Conservation (phyloP, 2,888 invertebrate species). For the Petrolisthes cinctipes region DNA sequence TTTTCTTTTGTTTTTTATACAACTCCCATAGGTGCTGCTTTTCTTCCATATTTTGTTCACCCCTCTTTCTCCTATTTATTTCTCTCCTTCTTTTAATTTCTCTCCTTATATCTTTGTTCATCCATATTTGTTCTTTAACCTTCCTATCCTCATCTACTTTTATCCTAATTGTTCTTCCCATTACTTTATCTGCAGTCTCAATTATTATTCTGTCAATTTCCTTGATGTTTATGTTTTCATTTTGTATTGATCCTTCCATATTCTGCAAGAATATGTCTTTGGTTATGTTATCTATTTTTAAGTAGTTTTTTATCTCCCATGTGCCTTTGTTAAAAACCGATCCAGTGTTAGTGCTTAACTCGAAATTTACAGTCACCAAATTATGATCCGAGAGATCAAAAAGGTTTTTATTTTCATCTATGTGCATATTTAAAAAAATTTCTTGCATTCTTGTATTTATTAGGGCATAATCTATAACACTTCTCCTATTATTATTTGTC, state of each 20-base stretch:
- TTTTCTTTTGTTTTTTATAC: neutral
- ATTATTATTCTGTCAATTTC: neutral
- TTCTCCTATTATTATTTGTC: neutral
- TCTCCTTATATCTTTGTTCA: neutral
- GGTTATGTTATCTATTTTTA: neutral
- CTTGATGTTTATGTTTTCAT: neutral
- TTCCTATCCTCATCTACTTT: no score
- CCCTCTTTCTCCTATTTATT: neutral
- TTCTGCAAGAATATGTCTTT: neutral
- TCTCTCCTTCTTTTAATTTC: neutral
- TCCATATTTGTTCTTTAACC: neutral
- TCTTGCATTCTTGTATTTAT: no score
- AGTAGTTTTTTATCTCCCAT: neutral
- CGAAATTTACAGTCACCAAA: neutral
- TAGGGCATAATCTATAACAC: neutral
- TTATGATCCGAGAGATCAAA: neutral
- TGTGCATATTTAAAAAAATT: neutral
- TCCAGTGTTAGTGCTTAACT: neutral
- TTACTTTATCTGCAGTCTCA: neutral
- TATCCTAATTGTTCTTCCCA: neutral
- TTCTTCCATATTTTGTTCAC: neutral
- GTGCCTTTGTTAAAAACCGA: neutral
- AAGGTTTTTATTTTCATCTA: no score
- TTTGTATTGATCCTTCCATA: neutral
- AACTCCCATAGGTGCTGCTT: neutral